Conservation (phyloP, 2,797 vertebrate genomes). For the Heliangelus exortis region DNA sequence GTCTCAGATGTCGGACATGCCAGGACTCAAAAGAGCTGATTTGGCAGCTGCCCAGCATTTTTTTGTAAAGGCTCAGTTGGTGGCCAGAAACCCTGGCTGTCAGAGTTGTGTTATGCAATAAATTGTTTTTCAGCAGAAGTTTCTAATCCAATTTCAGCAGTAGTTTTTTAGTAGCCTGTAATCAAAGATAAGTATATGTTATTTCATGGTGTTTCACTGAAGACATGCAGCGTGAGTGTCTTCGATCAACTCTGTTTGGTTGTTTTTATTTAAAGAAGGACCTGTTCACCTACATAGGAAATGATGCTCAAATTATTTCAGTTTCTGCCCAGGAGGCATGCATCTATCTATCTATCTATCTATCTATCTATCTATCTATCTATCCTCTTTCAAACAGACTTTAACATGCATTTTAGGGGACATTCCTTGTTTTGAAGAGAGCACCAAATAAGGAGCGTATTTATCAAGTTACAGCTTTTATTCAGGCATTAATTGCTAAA, state of each 20-base stretch:
- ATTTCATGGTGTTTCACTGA: conserved; percentile 58
- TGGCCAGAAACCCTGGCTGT: conserved; percentile 76
- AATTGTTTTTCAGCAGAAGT: conserved; percentile 76
- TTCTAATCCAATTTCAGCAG: conserved; percentile 78
- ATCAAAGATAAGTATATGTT: conserved; percentile 71
- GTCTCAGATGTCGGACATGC: conserved; percentile 68
- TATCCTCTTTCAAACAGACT: not conserved
- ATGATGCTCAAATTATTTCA: conserved; percentile 16
- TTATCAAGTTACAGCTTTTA: not conserved
- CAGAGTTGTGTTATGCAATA: conserved; percentile 76
- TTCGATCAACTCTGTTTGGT: not conserved
- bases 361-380: too few relatives aligned
- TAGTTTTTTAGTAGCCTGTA: conserved; percentile 53
- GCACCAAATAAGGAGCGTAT: not conserved
- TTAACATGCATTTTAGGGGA: fast-evolving
- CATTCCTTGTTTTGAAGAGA: not conserved
- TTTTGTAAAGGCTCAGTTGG: conserved; percentile 78
- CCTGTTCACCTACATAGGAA: conserved; percentile 11
- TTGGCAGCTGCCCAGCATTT: conserved; percentile 80
- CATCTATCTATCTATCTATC: not conserved
- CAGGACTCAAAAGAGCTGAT: conserved; percentile 73
- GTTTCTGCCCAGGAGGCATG: not conserved
- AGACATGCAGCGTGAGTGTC: not conserved
- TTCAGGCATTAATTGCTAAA: not conserved
- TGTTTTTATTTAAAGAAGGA: conserved; percentile 10